These are phyloP conservation scores for Drosophila parvula DNA, from an alignment of 1,140 invertebrate genomes.

Conservation along the genomic window DNA sequence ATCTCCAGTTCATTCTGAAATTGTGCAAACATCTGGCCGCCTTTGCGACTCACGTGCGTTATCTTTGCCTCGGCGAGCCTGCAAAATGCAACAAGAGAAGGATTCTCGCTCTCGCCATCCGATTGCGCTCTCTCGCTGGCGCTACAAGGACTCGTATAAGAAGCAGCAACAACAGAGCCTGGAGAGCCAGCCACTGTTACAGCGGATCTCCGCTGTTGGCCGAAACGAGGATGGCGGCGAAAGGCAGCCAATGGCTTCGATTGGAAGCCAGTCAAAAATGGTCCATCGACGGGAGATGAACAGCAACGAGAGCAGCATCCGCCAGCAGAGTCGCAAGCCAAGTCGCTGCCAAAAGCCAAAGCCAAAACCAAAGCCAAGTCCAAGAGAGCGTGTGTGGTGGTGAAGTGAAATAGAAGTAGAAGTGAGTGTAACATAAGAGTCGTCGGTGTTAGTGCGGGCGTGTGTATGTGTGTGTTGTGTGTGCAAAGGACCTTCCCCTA, in stretches of 20 bases:
- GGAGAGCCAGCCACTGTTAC: constrained; percentile 33
- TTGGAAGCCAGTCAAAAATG: constrained; percentile 79
- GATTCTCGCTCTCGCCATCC: constrained; percentile 28
- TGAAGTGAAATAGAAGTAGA: constrained; percentile 41
- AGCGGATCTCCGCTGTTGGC: constrained; percentile 44
- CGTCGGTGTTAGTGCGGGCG: constrained; percentile 17
- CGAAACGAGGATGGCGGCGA: constrained; percentile 9
- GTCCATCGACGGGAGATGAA: constrained; percentile 80
- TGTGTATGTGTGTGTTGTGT: constrained; percentile 5
- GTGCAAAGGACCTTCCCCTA: constrained; percentile 2
- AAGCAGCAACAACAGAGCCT: constrained; percentile 34
- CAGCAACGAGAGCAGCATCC: constrained; percentile 60
- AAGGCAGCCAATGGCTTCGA: constrained; percentile 58
- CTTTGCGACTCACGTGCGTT: constrained; percentile 53
- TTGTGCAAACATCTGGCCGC: constrained; percentile 41
- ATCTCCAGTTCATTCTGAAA: background rate
- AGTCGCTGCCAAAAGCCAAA: constrained; percentile 45
- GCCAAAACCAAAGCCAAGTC: constrained; percentile 47
- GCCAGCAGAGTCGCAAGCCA: constrained; percentile 37
- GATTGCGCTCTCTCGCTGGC: constrained; percentile 12
- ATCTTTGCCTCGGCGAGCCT: constrained; percentile 17
- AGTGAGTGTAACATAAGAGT: constrained; percentile 21
- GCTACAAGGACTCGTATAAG: constrained; percentile 47
- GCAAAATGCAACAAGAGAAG: constrained; percentile 63
- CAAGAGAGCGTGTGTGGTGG: constrained; percentile 59